Evolutionary conservation across 2,888 invertebrate genomes (phyloP), one percentile per base, ranked within the genome.

Genomic region (Campaea margaritaria): DNA sequence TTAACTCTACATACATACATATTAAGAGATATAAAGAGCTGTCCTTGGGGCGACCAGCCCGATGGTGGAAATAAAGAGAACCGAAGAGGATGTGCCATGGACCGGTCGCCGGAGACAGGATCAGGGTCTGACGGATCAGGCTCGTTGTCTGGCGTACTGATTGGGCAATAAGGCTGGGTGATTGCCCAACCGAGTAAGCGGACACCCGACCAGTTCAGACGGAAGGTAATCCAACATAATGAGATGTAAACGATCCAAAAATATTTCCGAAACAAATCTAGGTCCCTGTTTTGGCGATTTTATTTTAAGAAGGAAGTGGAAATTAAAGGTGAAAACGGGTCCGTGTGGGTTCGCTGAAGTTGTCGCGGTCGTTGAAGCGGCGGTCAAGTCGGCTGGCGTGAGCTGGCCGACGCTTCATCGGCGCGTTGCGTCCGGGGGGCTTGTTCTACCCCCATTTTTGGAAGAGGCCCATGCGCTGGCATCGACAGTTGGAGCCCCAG

Each of bases 401-500:
- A 86, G 85, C 68, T 82, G 87, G 82, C 76, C 86, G 85, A 83
- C 82, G 87, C 86, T 83, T 82, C 84, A 82, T 74, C 69, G 81
- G 78, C 81, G 79, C 78, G 76, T 69, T 59, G 50, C 12, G n/a
- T 44, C 28, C 44, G 58, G 55, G 31, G 52, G 38, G 47, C 49
- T 48, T 38, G 67, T 81, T 93, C 69, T 83, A 96, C 84, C 96
- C 96, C 96, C 96, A 96, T 91, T 96, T 96, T 85, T 97, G 97
- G 94, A 97, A 97, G 81, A 97, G 94, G 63, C 97, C 97, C 95
- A 96, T 95, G 75, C 97, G 95, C 87, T 97, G 97, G 87, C 97
- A 97, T 78, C 96, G 94, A 87, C 97, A 97, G 93, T 97, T 97
- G 82, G 96, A 95, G 62, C 97, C 97, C 97, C 97, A 97, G 51